phyloP scores from a whole-genome alignment of 2,888 invertebrate genomes.

The Chelonus formosanus region DNA sequence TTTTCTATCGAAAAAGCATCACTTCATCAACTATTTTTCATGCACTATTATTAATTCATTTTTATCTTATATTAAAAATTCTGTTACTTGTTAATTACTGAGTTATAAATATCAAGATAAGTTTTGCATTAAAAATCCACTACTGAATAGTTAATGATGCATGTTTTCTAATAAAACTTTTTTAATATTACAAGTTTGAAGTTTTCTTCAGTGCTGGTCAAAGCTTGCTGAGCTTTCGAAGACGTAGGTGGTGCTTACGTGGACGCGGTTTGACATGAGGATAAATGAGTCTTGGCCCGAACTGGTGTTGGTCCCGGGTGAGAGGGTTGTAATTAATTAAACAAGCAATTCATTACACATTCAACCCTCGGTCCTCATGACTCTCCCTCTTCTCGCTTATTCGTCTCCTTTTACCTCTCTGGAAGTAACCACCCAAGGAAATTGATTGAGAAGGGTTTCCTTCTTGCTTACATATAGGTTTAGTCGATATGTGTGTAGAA shows the following conservation, averaged over 20 bases:
- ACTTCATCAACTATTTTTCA: too few species aligned
- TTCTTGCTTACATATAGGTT: conserved; percentile 28
- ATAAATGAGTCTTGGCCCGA: conserved; percentile 54
- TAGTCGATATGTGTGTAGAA: neutral
- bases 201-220: neutral
- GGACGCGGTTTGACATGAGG: conserved; percentile 47
- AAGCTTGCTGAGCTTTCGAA: conserved; percentile 2
- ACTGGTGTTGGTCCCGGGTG: conserved; percentile 43
- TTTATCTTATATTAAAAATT: too few species aligned
- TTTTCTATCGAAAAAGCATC: too few species aligned
- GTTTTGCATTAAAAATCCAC: too few species aligned
- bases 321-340: conserved; percentile 75
- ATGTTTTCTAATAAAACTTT: too few species aligned
- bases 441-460: conserved; percentile 62
- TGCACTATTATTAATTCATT: too few species aligned
- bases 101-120: too few species aligned
- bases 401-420: conserved; percentile 23
- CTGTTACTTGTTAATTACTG: too few species aligned
- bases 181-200: neutral
- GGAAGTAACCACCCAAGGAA: conserved; percentile 51
- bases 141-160: too few species aligned
- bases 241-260: conserved; percentile 33
- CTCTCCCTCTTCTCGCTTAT: conserved; percentile 31
- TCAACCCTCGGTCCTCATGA: conserved; percentile 55
- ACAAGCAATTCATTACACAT: conserved; percentile 78